A percentile compares a stretch with the other conserved stretches of the same genome.
These are phyloP conservation scores for Epizoanthus illoricatus DNA, from an alignment of 92 coral and sea anemone genomes.

Conservation along the genomic window DNA sequence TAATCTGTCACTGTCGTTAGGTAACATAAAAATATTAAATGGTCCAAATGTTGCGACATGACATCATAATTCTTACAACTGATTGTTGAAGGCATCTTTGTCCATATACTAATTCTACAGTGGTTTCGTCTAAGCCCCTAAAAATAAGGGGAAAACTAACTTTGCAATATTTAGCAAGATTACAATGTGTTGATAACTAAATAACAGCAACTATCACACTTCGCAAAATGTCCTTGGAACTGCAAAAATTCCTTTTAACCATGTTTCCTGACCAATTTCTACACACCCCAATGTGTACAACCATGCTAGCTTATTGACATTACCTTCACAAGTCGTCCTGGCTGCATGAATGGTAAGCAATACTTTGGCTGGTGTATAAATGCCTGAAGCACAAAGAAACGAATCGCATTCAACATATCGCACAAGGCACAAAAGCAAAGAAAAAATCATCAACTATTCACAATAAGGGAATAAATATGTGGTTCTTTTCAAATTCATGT, in stretches of 20 bases:
- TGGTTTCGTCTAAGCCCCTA: too few species aligned
- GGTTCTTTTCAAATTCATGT: too few species aligned
- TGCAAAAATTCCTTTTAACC: not conserved
- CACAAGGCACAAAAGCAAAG: not conserved
- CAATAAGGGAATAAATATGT: not conserved
- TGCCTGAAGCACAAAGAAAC: conserved; percentile 47
- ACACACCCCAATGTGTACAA: too few species aligned
- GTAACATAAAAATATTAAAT: too few species aligned
- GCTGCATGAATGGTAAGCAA: conserved; percentile 97
- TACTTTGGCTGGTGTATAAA: conserved; percentile 93
- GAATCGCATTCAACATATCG: not conserved
- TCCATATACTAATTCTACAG: too few species aligned
- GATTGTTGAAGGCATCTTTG: too few species aligned
- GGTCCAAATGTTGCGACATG: too few species aligned
- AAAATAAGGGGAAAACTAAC: too few species aligned
- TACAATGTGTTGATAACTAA: not conserved
- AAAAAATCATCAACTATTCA: not conserved
- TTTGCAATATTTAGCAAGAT: not conserved
- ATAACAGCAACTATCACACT: not conserved
- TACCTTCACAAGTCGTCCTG: conserved; percentile 93
- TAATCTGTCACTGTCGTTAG: too few species aligned
- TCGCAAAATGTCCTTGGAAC: not conserved
- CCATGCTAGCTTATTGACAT: too few species aligned
- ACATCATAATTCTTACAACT: too few species aligned
- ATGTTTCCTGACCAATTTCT: too few species aligned